A percentile compares a stretch with the other conserved stretches of the same genome.
These are phyloP conservation scores for Seriola rivoliana DNA, from an alignment of 2,113 vertebrate species.

Conservation along the genomic window DNA sequence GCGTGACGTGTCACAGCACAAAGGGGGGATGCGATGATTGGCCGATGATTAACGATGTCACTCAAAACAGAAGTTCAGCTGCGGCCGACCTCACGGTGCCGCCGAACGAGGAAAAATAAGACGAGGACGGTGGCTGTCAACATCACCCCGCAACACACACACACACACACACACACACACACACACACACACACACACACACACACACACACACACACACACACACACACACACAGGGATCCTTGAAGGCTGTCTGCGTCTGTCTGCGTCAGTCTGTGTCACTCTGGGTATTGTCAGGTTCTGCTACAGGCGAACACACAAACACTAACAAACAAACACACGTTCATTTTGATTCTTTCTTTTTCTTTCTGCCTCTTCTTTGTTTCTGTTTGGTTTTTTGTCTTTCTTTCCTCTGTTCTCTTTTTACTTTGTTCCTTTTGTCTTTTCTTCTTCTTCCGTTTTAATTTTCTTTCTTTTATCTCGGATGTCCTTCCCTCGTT, in stretches of 20 bases:
- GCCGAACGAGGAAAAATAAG: not conserved
- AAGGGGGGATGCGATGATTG: not conserved
- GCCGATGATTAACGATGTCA: not conserved
- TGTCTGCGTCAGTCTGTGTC: constrained; percentile 43
- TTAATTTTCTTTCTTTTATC: not conserved
- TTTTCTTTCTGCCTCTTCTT: not conserved
- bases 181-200: not conserved
- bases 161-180: constrained; percentile 18
- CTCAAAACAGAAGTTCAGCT: not conserved
- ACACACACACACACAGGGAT: not conserved
- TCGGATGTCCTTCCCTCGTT: not conserved
- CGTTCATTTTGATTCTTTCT: not conserved
- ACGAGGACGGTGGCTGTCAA: constrained; percentile 59
- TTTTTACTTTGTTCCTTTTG: not conserved
- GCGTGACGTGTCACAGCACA: too few relatives aligned
- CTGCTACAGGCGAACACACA: constrained; percentile 20
- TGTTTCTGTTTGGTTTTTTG: not conserved
- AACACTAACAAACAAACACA: not conserved
- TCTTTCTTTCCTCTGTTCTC: not conserved
- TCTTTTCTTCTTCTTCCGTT: not conserved
- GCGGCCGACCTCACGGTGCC: not conserved
- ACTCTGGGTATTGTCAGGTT: constrained; percentile 22
- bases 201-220: constrained; percentile 3
- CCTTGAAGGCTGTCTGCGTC: constrained; percentile 20
- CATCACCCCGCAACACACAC: not conserved